Evolutionary conservation across 2,888 invertebrate species (phyloP), one percentile per base, ranked within the genome.

Genomic region (Aquatica leii): DNA sequence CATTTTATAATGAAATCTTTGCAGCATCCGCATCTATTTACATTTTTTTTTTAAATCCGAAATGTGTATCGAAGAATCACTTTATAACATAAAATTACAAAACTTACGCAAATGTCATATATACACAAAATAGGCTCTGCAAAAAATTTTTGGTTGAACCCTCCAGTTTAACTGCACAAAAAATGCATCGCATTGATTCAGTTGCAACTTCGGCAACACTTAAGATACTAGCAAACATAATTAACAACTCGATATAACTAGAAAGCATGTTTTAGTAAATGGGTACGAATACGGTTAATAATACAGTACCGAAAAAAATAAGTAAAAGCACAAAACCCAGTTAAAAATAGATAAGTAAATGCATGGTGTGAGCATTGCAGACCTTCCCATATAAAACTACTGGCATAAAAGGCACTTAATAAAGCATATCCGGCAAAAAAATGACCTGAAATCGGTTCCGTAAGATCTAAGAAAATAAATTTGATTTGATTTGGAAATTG

Each of bases 371-470:
- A 60, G 53, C 68, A 69, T 40, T 74, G 73, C 11, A 76, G 59
- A 14, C 73, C 71, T 65, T 78, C 77, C 76, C 77, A 77, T 34
- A 76, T 60, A 11, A 72, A 69, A 41, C 74, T 75, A 57, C 78
- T 77, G 11, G 76, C 69, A 65, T 76, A 78, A 68, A 77, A 80
- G 9, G 77, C 74, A 35, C 73, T 72, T 50, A 79, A 69, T 35
- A 79, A 59, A 21, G 75, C 74, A 58, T 77, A 76, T 15, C 78
- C 78, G 50, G 78, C 64, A 15, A 76, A 59, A 14, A 76, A 69
- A 59, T 76, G 74, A 2, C 71, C 69, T 5, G 74, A 62, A 37
- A 62, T 31, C 15, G 74, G 71, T 18, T 73, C 68, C 6, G 63
- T 62, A 11, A 70, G 67, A 20, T 69, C 68, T 41, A 71, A 67